A percentile compares a stretch with the other conserved stretches of the same genome.
These are phyloP conservation scores for Chrysemys picta DNA, from an alignment of 2,113 vertebrate genomes.

Conservation along the genomic window DNA sequence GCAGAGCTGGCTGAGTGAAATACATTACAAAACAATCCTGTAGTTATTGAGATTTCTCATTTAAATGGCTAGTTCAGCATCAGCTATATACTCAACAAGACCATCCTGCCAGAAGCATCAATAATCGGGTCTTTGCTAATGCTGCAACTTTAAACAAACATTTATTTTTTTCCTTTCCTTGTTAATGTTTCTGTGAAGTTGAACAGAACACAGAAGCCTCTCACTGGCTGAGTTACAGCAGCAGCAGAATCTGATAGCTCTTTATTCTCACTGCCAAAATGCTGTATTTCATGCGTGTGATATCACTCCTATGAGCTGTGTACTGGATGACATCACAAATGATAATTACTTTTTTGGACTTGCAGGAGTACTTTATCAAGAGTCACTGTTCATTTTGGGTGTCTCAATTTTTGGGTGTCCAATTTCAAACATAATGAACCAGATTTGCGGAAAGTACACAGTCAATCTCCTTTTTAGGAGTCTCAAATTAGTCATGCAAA, in stretches of 20 bases:
- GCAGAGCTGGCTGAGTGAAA: neutral
- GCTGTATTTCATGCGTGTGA: neutral
- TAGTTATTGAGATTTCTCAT: neutral
- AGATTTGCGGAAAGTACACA: neutral
- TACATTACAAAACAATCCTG: neutral
- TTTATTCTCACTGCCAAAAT: neutral
- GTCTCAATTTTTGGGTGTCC: neutral
- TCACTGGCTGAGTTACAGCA: neutral
- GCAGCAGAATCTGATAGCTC: neutral
- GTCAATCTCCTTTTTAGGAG: neutral
- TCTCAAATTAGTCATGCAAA: neutral
- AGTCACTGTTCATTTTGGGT: neutral
- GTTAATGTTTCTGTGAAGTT: neutral
- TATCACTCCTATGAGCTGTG: neutral
- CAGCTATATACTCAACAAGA: neutral
- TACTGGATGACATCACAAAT: neutral
- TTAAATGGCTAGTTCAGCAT: neutral
- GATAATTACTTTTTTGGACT: neutral
- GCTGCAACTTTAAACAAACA: neutral
- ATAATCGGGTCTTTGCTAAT: neutral
- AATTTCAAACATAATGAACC: neutral
- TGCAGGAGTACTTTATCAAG: neutral
- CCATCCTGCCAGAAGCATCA: neutral
- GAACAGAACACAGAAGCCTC: neutral
- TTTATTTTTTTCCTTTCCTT: neutral